phyloP scores from a whole-genome alignment of 2,888 invertebrate genomes.

The Selenia dentaria region DNA sequence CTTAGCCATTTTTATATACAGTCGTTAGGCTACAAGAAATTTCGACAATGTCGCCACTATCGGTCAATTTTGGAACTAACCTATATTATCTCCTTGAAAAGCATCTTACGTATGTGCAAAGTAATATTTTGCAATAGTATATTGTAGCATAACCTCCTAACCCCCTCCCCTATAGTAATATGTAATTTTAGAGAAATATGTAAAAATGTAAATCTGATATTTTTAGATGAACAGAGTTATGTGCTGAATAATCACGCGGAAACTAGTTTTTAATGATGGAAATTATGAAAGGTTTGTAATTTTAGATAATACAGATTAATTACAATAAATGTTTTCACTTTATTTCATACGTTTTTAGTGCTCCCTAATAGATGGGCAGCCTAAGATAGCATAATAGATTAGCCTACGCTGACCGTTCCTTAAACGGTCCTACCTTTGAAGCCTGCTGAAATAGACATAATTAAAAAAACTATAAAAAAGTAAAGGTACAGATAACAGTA shows the following conservation, averaged over 20 bases:
- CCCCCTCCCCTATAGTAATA: constrained; percentile 8
- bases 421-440: no score
- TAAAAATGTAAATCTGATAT: constrained; percentile 80
- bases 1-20: no score
- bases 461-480: no score
- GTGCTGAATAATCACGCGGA: constrained; percentile 73
- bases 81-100: neutral
- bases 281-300: constrained; percentile 81
- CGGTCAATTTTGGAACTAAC: constrained; percentile 4
- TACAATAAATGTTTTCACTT: constrained; percentile 45
- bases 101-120: neutral
- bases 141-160: neutral
- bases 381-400: no score
- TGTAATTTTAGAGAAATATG: constrained; percentile 37
- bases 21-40: no score
- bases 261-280: constrained; percentile 69
- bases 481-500: no score
- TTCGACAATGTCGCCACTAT: constrained; percentile 13
- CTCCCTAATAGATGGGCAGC: no score
- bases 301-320: constrained; percentile 79
- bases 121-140: neutral
- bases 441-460: no score
- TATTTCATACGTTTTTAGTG: constrained; percentile 1
- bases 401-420: no score
- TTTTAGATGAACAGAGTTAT: constrained; percentile 68